Percentiles rank a stretch among this genome's conserved stretches.
These are phyloP conservation scores for Hippolais icterina DNA, from an alignment of 2,113 vertebrate species.

Conservation along the genomic window DNA sequence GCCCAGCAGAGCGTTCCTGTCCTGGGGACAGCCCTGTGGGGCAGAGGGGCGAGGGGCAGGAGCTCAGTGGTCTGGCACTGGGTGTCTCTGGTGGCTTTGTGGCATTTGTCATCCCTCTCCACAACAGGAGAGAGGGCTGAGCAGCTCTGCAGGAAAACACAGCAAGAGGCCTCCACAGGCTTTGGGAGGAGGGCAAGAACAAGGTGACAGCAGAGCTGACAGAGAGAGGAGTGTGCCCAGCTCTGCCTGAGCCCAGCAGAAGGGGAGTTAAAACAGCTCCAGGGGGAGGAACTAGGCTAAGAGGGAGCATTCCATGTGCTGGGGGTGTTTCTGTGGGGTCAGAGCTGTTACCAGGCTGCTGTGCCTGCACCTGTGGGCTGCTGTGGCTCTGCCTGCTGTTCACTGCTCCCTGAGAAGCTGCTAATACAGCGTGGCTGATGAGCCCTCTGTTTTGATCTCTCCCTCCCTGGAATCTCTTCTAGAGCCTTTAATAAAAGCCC, in stretches of 20 bases:
- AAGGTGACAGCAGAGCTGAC: neutral
- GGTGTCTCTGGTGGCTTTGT: neutral
- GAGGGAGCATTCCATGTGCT: neutral
- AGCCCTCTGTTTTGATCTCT: constrained; percentile 6
- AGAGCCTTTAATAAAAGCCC: constrained; percentile 28
- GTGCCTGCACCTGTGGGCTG: constrained; percentile 9
- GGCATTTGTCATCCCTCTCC: neutral
- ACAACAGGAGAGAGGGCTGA: neutral
- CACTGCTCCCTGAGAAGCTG: constrained; percentile 4
- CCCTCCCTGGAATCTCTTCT: neutral
- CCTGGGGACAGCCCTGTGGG: neutral
- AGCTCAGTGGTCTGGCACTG: neutral
- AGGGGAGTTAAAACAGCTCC: neutral
- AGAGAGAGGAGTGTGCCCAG: neutral
- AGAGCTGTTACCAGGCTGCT: neutral
- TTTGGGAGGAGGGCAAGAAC: neutral
- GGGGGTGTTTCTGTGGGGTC: neutral
- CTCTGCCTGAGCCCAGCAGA: neutral
- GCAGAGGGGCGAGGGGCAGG: neutral
- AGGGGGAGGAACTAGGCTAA: neutral
- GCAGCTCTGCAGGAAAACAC: neutral
- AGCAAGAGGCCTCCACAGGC: neutral
- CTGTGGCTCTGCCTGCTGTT: constrained; percentile 4
- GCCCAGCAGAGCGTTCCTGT: neutral
- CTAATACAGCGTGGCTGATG: neutral